Conservation (phyloP, 2,888 invertebrate genomes). For the Miltochrista miniata region DNA sequence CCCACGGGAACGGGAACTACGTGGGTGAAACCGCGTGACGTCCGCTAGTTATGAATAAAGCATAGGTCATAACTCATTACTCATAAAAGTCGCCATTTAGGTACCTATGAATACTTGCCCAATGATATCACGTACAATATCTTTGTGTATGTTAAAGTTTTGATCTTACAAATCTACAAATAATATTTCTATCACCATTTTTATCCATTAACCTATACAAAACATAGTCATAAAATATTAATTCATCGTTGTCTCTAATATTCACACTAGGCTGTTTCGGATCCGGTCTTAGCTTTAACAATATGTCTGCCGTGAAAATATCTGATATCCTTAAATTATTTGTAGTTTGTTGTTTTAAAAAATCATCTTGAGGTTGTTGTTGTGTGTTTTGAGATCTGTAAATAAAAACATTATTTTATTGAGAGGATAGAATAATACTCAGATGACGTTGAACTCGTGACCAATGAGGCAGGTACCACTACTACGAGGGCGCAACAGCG, state of each 20-base stretch:
- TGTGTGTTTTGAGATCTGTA: slow-evolving; percentile 9
- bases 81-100: too few species aligned
- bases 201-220: slow-evolving; percentile 30
- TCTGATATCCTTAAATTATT: slow-evolving; percentile 18
- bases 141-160: slow-evolving; percentile 17
- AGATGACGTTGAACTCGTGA: too few species aligned
- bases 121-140: too few species aligned
- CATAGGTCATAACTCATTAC: too few species aligned
- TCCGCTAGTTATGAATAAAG: too few species aligned
- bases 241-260: slow-evolving; percentile 26
- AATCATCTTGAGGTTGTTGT: neutral
- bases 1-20: too few species aligned
- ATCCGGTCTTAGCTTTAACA: slow-evolving; percentile 17
- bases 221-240: slow-evolving; percentile 30
- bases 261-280: slow-evolving; percentile 9
- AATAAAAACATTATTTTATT: neutral
- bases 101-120: too few species aligned
- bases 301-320: slow-evolving; percentile 15
- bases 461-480: too few species aligned
- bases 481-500: too few species aligned
- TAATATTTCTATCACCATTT: slow-evolving; percentile 13
- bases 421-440: too few species aligned
- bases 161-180: slow-evolving; percentile 20
- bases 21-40: too few species aligned
- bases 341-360: neutral